Base-by-base conservation (phyloP, 2,888 invertebrate species). In the Mycogona germanica region DNA sequence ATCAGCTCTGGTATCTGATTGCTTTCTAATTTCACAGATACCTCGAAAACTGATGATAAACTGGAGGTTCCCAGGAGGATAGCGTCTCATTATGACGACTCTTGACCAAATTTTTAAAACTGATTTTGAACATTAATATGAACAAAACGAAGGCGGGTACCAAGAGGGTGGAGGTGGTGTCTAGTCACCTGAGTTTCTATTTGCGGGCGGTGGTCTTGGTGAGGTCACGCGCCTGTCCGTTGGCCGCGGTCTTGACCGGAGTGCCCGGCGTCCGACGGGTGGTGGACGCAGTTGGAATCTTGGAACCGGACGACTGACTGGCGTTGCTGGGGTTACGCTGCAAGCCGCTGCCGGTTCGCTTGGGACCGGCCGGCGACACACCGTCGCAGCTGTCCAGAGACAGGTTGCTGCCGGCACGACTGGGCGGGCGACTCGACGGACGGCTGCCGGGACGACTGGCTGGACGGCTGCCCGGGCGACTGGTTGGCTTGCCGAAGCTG, bases 361-460 rank as follows among this genome's bases (percentile, higher is more conserved):
- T 53, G 3, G 55, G 55, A 7, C 51, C 32, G 14, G 49, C n/a
- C 2, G 51, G 87, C 86, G 68, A 87, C 87, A 58, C 57, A 7
- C 61, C 60, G 52, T 64, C 65, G 40, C 59, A 58, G 23, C 62
- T 65, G 69, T 89, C 89, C 61, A 91, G 73, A 42, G 91, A 91
- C 58, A 88, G 78, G 66, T 87, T 91, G 44, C 93, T 93, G 61
- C 92, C 92, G 67, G 92, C 88, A 63, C 92, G 80, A 62, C 92
- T 92, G 23, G 91, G 87, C 60, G 93, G 92, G 70, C 92, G 89
- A 59, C 72, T 71, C 58, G 88, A 88, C 57, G 85, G 79, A 62
- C 91, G 77, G 61, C 88, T 87, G 30, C 64, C 63, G 38, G 62
- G 64, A 57, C 64, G 61, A 46, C 62, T 62, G 52, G 84, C 82